Evolutionary conservation across 2,888 invertebrate species (phyloP).

Genomic region (Masnerella sp.): DNA sequence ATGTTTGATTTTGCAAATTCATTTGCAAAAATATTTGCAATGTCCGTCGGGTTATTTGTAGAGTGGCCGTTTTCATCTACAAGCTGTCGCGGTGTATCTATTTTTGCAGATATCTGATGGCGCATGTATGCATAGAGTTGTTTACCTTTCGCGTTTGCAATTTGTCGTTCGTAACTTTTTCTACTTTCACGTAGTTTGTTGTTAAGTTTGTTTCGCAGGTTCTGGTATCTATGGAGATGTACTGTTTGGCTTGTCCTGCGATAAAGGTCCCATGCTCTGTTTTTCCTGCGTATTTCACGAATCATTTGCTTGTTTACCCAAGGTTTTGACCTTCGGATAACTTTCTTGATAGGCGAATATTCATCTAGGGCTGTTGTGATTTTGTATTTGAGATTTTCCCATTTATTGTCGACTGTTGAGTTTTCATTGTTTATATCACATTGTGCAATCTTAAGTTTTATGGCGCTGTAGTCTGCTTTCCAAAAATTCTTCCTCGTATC

Average conservation of each 20-base stretch:
- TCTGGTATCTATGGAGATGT: neutral
- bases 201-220: neutral
- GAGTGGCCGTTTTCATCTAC: neutral
- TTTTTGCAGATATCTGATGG: neutral
- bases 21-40: neutral
- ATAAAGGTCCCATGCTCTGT: neutral
- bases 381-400: neutral
- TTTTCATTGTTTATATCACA: neutral
- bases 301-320: neutral
- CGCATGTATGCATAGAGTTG: neutral
- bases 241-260: neutral
- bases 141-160: neutral
- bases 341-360: no score
- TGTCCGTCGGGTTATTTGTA: neutral
- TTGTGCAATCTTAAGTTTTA: neutral
- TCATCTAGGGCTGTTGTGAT: neutral
- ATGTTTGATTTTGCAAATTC: neutral
- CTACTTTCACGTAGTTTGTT: neutral
- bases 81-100: neutral
- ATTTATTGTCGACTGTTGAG: neutral
- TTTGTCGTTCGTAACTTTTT: neutral
- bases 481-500: neutral
- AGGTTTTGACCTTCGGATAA: neutral
- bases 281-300: neutral
- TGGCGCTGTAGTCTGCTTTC: neutral